Evolutionary conservation across 2,888 invertebrate genomes (phyloP), one percentile per base, ranked within the genome.

Genomic region (Pammene fasciana): DNA sequence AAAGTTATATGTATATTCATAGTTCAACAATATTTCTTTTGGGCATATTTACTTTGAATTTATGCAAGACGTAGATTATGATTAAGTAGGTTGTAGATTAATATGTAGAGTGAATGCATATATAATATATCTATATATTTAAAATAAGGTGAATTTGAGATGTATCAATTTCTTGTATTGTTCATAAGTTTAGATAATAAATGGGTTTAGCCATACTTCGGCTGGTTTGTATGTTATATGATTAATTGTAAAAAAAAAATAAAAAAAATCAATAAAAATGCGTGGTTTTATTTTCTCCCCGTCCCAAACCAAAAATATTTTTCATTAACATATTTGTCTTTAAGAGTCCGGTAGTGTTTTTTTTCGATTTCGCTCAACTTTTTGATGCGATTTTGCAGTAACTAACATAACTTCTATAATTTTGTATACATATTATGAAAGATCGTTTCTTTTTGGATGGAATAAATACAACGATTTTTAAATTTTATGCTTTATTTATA

Each of bases 201-300:
- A 92, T 91, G 92, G 92, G 92, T 92, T 92, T 92, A 91, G 92
- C 92, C 92, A 92, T 86, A 91, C 88, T 92, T 89, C 90, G 92
- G 92, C 92, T 92, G 92, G 92, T 92, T 92, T 92, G 89, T 92
- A 92, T 92, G 92, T 92, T 92, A 92, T 91, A 90, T 89, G 88
- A 90, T 91, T 92, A 91, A 92, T 91, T 91, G 91, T 92, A 92
- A 92, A 92, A 92, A 88, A 90, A 89, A 84, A 75, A 79, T 4
- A 80, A 86, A 88, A 88, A 88, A 88, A 88, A 86, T 83, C 80
- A 82, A 83, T 82, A 86, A 86, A 85, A 86, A 80, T 73, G 68
- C 75, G 75, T 83, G 75, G 85, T 91, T 90, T 89, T 82, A 89
- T 90, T 64, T 57, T 56, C 41, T 34, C 46, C 70, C 62, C 56